Evolutionary conservation across 2,797 vertebrate species (phyloP), one percentile per base, ranked within the genome.

Genomic region (Myioborus melanocephalus): DNA sequence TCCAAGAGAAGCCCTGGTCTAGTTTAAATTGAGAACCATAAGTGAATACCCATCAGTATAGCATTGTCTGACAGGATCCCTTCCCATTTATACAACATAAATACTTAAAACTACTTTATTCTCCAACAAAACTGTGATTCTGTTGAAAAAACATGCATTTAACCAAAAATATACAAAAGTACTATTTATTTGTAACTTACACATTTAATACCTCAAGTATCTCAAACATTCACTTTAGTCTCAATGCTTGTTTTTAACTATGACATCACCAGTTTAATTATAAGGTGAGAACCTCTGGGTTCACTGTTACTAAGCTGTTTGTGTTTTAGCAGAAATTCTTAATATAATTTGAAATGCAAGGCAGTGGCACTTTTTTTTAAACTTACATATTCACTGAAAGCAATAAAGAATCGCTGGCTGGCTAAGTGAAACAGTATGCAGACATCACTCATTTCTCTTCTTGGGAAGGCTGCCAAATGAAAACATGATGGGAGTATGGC

Each of bases 371-470:
- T 37, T 70, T 41, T 43, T 59, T 68, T 52, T 24, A 49, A 93
- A 85, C 53, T 83, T 76, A 63, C 24, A 71, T 60, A 63, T 84
- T 90, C 61, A 84, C 65, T 94, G 87, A 86, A 85, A 97, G 79
- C 68, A 86, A 81, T 95, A 95, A 93, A 89, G 68, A 93, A 76
- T 39, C 0, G 0, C 32, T 89, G 65, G 83, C 65, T 88, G 75
- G 89, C 65, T 96, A 96, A 97, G 70, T 87, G 90, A 96, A 97
- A 95, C 78, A 87, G 82, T 49, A 83, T 92, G 92, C 50, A 96
- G 80, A 76, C 91, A 96, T 94, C 94, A 90, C 47, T 95, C 92
- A 94, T n/a, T 88, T 47, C 77, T 89, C 77, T 87, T 60, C 83
- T 94, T 66, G 76, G 95, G 95, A 95, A 94, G 24, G 37, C 1